Evolutionary conservation across 2,888 invertebrate genomes (phyloP).

Genomic region (Drosophila testacea): DNA sequence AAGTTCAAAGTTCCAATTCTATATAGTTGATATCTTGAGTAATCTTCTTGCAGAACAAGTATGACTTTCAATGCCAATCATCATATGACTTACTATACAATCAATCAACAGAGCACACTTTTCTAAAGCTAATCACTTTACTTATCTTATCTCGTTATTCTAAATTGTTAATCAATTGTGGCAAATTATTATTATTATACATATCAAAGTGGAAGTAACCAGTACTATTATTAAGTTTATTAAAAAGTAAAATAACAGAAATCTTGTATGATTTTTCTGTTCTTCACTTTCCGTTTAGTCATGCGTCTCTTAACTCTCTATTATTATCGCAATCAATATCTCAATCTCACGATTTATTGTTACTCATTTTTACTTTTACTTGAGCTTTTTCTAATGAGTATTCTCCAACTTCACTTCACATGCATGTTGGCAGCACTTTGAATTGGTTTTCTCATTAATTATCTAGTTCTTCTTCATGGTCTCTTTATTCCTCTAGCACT

Average conservation of each 20-base stretch:
- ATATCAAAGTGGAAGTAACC: conserved; percentile 6
- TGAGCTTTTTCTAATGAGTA: not conserved
- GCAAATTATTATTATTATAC: not conserved
- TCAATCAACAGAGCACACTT: conserved; percentile 7
- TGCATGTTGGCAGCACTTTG: not conserved
- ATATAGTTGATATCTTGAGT: no score
- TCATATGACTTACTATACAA: conserved; percentile 13
- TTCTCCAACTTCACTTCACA: not conserved
- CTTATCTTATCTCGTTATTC: conserved; percentile 18
- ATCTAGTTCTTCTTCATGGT: conserved; percentile 9
- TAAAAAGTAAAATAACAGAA: not conserved
- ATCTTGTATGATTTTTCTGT: conserved; percentile 1
- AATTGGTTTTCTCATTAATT: conserved; percentile 3
- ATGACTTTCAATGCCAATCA: conserved; percentile 14
- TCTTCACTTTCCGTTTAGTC: conserved; percentile 9
- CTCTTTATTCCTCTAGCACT: not conserved
- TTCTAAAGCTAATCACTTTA: not conserved
- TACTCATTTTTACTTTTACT: conserved; percentile 14
- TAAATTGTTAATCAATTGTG: conserved; percentile 11
- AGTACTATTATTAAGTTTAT: not conserved
- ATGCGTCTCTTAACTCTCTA: not conserved
- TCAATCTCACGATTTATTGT: not conserved
- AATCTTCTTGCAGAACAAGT: no score
- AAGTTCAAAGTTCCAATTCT: no score
- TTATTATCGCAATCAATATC: not conserved